Conservation (phyloP, 2,888 invertebrate species). For the Cantharis nigra region DNA sequence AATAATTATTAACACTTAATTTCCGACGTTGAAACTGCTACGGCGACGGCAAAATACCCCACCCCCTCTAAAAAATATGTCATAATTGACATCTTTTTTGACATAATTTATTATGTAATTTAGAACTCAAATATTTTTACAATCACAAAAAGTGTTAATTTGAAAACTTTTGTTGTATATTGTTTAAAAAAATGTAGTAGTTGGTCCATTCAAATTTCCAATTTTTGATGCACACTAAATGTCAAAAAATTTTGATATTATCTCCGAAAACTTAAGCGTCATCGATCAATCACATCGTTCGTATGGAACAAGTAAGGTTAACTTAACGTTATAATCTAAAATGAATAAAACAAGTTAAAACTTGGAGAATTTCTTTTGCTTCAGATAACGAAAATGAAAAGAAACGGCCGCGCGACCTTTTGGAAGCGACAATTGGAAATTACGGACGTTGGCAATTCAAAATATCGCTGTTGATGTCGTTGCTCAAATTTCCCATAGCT, state of each 20-base stretch:
- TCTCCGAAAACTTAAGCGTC: neutral
- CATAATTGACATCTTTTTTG: neutral
- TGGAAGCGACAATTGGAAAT: slow-evolving; percentile 57
- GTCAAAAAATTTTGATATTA: slow-evolving; percentile 17
- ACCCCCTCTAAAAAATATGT: neutral
- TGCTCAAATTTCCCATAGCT: slow-evolving; percentile 63
- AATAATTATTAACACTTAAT: no score
- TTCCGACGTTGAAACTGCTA: no score
- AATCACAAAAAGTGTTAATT: neutral
- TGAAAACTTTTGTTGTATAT: neutral
- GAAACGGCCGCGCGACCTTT: neutral
- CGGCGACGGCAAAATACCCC: no score
- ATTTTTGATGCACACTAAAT: slow-evolving; percentile 3
- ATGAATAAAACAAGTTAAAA: neutral
- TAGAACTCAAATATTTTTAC: neutral
- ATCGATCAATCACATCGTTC: slow-evolving; percentile 3
- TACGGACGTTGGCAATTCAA: slow-evolving; percentile 65
- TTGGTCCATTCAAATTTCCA: neutral
- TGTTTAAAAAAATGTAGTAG: neutral
- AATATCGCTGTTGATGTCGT: slow-evolving; percentile 60
- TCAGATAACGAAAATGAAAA: slow-evolving; percentile 5
- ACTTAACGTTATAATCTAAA: neutral
- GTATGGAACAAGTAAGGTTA: slow-evolving; percentile 15
- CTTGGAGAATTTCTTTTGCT: neutral
- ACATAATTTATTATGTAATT: neutral